A percentile compares a stretch with the other conserved stretches of the same genome.
These are phyloP conservation scores for Papilio polyxenes DNA, from an alignment of 1,140 invertebrate genomes.

Conservation along the genomic window DNA sequence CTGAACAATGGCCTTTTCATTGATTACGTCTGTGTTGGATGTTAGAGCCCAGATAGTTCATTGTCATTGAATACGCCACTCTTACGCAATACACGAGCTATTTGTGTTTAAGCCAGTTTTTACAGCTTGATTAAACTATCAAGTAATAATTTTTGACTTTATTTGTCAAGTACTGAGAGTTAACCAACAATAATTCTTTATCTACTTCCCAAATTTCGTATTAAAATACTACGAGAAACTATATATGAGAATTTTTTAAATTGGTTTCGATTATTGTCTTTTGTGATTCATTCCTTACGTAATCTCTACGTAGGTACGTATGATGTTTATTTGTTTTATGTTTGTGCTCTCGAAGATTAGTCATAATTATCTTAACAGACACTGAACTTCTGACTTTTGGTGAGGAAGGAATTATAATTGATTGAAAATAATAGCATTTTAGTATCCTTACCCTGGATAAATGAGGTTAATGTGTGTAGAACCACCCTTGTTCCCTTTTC, in stretches of 20 bases:
- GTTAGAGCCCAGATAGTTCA: constrained; percentile 1
- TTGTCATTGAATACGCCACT: constrained; percentile 1
- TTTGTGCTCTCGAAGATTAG: not conserved
- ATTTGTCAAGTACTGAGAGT: not conserved
- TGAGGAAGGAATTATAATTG: not conserved
- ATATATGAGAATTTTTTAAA: not conserved
- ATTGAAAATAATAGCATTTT: not conserved
- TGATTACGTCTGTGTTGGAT: not conserved
- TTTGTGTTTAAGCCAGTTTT: not conserved
- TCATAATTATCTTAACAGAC: constrained; percentile 2
- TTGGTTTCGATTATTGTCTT: not conserved
- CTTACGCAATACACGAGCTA: constrained; percentile 1
- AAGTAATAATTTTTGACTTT: not conserved
- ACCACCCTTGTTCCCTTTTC: not conserved
- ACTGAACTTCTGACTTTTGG: not conserved
- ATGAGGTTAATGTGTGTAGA: not conserved
- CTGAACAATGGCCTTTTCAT: constrained; percentile 14
- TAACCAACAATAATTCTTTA: not conserved
- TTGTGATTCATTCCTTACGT: not conserved
- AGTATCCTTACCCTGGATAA: not conserved
- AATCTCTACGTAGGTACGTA: not conserved
- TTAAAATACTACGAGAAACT: not conserved
- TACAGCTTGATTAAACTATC: not conserved
- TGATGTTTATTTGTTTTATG: not conserved
- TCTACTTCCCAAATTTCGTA: not conserved